Evolutionary conservation across 2,113 vertebrate species (phyloP), one percentile per base, ranked within the genome.

Genomic region (Antennarius striatus): DNA sequence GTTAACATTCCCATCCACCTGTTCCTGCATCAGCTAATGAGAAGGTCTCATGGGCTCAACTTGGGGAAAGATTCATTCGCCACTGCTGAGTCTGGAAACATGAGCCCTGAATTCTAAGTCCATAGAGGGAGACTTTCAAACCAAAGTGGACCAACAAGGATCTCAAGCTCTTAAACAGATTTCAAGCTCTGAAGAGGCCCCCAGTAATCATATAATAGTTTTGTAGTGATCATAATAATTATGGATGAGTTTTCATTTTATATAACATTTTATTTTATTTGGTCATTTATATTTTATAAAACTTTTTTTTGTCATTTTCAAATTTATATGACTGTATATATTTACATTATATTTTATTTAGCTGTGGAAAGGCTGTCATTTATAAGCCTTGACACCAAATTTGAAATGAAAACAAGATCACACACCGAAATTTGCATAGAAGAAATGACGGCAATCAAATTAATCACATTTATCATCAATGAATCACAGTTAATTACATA

Each of bases 1-100:
- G 39, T 79, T 66, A 68, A 60, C 66, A 42, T 77, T 79, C 56
- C 67, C 63, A 69, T 86, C 67, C 85, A 88, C 86, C 84, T 89
- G 85, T 88, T 85, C 40, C 73, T 70, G 54, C 56, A 62, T 47
- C 74, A 48, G 72, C 61, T 72, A 80, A 72, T 78, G 63, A 63
- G 60, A 17, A 64, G 66, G 71, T 86, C 86, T 81, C 86, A 46
- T 66, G 81, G 78, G 79, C 49, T 77, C 47, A 13, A 61, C 73
- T 63, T 73, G 58, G 67, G 55, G 63, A 79, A 85, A 84, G 72
- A 63, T 71, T 85, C 69, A 74, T 82, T 85, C 63, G 36, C 17
- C 84, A 88, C 74, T 43, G 56, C 62, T 46, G 8, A 36, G 17
- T 48, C 10, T 10, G 5, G 85, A 85, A 90, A 89, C 79, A 56